Percentiles rank a stretch among this genome's conserved stretches.
Conservation (phyloP, 2,113 vertebrate genomes). For the Erythrolamprus reginae region DNA sequence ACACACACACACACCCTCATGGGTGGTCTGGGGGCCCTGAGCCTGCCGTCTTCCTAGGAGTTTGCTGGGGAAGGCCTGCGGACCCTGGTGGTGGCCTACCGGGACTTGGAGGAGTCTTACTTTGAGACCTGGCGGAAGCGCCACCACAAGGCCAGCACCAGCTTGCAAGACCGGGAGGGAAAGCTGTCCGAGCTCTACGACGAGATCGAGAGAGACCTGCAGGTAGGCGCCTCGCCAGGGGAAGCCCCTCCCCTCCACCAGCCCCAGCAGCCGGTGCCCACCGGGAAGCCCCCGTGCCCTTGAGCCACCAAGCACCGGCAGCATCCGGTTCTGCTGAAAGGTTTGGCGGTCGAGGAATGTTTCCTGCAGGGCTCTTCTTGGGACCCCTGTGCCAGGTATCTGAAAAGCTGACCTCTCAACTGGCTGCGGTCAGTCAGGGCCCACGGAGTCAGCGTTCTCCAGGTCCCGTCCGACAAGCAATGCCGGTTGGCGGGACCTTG, state of each 20-base stretch:
- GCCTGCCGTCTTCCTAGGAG: conserved; percentile 68
- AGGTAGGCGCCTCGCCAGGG: conserved; percentile 61
- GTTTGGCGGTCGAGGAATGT: too few relatives aligned
- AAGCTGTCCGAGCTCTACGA: conserved; percentile 78
- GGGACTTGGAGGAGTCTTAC: conserved; percentile 74
- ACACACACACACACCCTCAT: too few relatives aligned
- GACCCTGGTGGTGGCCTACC: conserved; percentile 86
- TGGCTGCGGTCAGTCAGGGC: too few relatives aligned
- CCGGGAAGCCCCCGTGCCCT: not conserved
- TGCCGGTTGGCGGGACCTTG: too few relatives aligned
- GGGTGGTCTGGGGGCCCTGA: not conserved
- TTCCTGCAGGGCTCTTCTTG: not conserved
- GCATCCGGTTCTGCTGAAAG: not conserved
- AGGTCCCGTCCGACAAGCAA: too few relatives aligned
- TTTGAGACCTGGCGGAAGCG: conserved; percentile 76
- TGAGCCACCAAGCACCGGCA: too few relatives aligned
- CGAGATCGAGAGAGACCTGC: conserved; percentile 86
- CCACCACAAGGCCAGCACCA: conserved; percentile 77
- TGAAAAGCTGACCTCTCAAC: too few relatives aligned
- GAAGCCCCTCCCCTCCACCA: not conserved
- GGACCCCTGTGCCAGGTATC: too few relatives aligned
- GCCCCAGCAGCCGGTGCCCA: not conserved
- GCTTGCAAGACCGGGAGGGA: conserved; percentile 77
- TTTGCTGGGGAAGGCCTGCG: conserved; percentile 89
- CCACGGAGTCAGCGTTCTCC: too few relatives aligned